These are phyloP conservation scores for Caenorhabditis imperialis DNA, from an alignment of 2,888 invertebrate species.

Conservation along the genomic window DNA sequence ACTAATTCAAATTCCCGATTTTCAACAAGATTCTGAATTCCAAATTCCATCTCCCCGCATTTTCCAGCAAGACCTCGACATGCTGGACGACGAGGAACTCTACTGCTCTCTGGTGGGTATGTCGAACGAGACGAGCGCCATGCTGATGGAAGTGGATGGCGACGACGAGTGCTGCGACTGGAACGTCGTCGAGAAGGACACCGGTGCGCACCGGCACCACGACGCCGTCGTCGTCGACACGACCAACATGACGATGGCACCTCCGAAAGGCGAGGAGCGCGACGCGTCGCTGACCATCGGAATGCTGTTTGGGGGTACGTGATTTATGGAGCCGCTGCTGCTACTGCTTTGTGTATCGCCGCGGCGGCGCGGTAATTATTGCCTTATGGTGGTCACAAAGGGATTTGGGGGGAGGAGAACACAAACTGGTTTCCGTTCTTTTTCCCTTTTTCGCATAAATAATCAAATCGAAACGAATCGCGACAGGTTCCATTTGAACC, in stretches of 20 bases:
- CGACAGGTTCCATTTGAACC: too few species aligned
- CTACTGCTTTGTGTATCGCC: slow-evolving; percentile 44
- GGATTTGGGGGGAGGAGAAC: slow-evolving; percentile 11
- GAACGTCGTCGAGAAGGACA: slow-evolving; percentile 28
- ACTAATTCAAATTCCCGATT: too few species aligned
- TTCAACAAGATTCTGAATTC: too few species aligned
- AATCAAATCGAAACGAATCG: too few species aligned
- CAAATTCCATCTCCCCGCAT: neutral
- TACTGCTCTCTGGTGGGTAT: slow-evolving; percentile 63
- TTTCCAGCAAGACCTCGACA: slow-evolving; percentile 67
- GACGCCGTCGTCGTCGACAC: slow-evolving; percentile 36
- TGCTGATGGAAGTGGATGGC: slow-evolving; percentile 43
- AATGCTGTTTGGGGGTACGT: slow-evolving; percentile 43
- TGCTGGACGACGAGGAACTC: slow-evolving; percentile 68
- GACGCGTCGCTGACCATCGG: slow-evolving; percentile 29
- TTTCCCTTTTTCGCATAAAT: slow-evolving; percentile 7
- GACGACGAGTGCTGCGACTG: slow-evolving; percentile 31
- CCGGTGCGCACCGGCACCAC: slow-evolving; percentile 13
- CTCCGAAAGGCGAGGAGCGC: slow-evolving; percentile 57
- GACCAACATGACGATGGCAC: slow-evolving; percentile 44
- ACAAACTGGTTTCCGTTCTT: slow-evolving; percentile 31
- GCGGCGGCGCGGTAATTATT: slow-evolving; percentile 43
- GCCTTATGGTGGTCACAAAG: slow-evolving; percentile 44
- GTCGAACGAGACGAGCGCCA: slow-evolving; percentile 43
- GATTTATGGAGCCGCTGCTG: neutral